Conservation (phyloP, 2,888 invertebrate genomes). For the Pinctada fucata region DNA sequence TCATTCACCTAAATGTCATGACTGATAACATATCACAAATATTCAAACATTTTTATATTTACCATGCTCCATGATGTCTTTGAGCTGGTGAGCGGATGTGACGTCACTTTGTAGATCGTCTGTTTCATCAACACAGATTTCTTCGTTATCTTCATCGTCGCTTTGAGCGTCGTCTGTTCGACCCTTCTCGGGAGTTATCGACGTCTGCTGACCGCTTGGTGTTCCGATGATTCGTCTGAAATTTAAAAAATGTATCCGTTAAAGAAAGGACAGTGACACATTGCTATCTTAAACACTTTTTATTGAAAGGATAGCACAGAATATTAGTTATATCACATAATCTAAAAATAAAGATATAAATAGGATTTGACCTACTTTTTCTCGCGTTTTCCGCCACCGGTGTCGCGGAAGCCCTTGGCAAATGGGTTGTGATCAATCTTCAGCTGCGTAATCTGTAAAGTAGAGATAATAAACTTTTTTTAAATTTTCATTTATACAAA, state of each 20-base stretch:
- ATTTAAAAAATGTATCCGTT: neutral
- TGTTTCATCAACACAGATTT: constrained; percentile 66
- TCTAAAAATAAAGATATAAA: no score
- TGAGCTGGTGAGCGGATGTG: constrained; percentile 36
- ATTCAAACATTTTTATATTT: neutral
- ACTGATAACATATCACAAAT: no score
- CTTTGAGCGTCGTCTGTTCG: constrained; percentile 51
- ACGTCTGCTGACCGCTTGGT: constrained; percentile 17
- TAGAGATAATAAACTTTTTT: constrained; percentile 24
- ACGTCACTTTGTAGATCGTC: constrained; percentile 52
- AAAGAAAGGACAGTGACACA: neutral
- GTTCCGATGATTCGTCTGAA: constrained; percentile 18
- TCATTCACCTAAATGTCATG: no score
- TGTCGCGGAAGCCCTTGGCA: constrained; percentile 78
- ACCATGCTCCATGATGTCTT: constrained; percentile 32
- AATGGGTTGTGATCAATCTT: constrained; percentile 79
- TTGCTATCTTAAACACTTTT: neutral
- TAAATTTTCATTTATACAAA: neutral
- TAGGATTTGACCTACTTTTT: constrained; percentile 92
- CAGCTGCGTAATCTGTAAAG: constrained; percentile 77
- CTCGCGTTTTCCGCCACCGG: constrained; percentile 98
- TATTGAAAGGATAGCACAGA: neutral
- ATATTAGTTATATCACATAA: neutral
- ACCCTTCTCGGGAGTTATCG: constrained; percentile 27
- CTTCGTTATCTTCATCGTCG: constrained; percentile 60